These are phyloP conservation scores for Actenoides lindsayi DNA, from an alignment of 2,113 vertebrate species.

Conservation along the genomic window DNA sequence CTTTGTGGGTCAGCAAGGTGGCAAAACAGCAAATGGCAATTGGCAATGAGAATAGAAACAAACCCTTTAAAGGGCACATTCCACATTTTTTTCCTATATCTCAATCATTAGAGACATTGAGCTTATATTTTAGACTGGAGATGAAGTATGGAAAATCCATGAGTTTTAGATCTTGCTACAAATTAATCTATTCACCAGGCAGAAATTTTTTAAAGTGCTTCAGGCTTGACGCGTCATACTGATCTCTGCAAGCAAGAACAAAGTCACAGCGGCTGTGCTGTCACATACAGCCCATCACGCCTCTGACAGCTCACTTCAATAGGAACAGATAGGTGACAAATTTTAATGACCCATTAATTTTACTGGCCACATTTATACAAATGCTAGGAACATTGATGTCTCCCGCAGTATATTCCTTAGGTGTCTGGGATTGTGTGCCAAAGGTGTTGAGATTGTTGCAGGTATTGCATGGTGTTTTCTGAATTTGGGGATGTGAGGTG, in stretches of 20 bases:
- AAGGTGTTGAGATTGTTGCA: neutral
- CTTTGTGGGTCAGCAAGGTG: neutral
- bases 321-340: neutral
- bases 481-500: neutral
- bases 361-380: neutral
- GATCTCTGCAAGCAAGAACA: neutral
- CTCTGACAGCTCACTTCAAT: neutral
- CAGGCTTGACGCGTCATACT: accelerated
- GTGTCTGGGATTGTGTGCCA: neutral
- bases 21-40: accelerated
- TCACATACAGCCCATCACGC: neutral
- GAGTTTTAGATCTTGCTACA: neutral
- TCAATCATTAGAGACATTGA: neutral
- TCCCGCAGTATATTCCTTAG: neutral
- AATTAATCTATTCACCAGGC: neutral
- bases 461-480: neutral
- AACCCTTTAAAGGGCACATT: neutral
- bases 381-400: neutral
- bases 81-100: neutral
- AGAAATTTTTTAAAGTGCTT: neutral
- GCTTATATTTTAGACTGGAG: neutral
- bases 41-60: neutral
- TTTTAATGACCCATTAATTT: neutral
- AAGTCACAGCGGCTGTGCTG: accelerated
- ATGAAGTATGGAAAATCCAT: neutral